Conservation (phyloP, 2,113 vertebrate species). For the Lophotis ruficrista region DNA sequence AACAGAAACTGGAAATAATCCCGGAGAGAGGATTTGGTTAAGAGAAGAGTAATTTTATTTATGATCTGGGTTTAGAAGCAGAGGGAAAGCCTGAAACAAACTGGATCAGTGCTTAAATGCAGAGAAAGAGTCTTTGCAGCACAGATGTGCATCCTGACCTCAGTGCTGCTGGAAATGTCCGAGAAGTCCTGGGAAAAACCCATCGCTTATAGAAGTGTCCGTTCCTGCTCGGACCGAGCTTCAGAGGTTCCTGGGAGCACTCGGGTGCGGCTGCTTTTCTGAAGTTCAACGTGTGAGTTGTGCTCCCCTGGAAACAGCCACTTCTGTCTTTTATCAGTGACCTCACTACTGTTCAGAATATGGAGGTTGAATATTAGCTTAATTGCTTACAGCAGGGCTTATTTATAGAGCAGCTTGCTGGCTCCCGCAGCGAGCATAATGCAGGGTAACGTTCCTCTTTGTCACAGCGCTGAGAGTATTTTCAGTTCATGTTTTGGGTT, state of each 20-base stretch:
- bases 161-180: neutral
- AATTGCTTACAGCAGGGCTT: neutral
- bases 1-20: neutral
- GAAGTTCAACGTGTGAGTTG: neutral
- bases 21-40: neutral
- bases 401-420: neutral
- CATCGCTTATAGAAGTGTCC: neutral
- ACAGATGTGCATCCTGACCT: neutral
- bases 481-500: neutral
- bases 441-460: neutral
- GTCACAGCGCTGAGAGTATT: neutral
- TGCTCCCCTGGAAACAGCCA: neutral
- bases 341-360: neutral
- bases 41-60: neutral
- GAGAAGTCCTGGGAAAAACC: neutral
- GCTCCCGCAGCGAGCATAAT: neutral
- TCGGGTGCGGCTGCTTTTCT: neutral
- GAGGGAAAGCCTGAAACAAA: neutral
- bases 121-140: neutral
- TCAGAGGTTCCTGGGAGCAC: neutral
- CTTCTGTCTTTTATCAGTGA: neutral
- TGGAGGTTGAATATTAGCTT: neutral
- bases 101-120: neutral
- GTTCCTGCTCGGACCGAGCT: neutral
- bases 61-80: neutral